Evolutionary conservation across 2,113 vertebrate species (phyloP).

Genomic region (Dromas ardeola): DNA sequence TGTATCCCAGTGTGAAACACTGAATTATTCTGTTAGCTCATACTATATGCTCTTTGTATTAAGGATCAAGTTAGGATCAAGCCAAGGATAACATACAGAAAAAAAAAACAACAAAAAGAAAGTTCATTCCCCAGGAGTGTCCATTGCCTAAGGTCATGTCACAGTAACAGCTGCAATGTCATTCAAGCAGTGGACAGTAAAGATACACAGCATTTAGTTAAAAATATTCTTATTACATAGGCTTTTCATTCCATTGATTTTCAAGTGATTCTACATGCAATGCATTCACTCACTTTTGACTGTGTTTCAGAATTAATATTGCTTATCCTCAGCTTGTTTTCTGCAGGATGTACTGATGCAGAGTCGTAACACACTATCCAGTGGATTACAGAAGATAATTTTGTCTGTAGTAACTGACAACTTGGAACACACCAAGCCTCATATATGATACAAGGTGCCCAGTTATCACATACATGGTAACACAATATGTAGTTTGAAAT

Average conservation of each 20-base stretch:
- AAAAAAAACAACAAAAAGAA: background rate
- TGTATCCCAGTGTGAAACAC: background rate
- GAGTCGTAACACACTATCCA: background rate
- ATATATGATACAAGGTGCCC: background rate
- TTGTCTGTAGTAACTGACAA: background rate
- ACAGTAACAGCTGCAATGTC: background rate
- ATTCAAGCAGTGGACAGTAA: background rate
- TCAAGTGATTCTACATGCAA: background rate
- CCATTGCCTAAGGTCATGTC: background rate
- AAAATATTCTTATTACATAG: background rate
- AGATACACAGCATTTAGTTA: background rate
- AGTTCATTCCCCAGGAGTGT: background rate
- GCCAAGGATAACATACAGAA: background rate
- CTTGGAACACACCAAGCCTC: background rate
- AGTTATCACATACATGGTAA: background rate
- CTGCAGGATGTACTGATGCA: background rate
- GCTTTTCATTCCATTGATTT: background rate
- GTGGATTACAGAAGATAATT: background rate
- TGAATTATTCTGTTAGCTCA: slow-evolving; percentile 27
- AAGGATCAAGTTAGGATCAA: background rate
- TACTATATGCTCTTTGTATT: background rate
- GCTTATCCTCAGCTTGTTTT: background rate
- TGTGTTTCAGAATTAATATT: background rate
- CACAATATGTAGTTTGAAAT: background rate
- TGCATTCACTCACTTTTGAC: background rate